Evolutionary conservation across 2,888 invertebrate genomes (phyloP), one percentile per base, ranked within the genome.

Genomic region (Stenurella melanura): DNA sequence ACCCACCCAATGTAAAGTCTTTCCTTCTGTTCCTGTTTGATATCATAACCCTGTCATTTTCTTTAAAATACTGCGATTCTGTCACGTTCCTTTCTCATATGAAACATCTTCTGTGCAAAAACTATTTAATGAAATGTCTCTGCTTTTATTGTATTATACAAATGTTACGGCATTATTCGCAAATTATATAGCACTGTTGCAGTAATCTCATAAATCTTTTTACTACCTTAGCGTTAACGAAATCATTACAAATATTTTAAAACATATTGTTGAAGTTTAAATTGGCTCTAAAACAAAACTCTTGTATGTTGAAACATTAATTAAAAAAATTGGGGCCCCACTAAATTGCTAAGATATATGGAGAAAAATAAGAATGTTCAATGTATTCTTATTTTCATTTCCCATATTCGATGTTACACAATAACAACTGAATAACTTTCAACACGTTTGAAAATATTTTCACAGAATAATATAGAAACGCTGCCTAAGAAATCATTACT

Each of bases 11-110:
- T 69, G 57, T 58, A 57, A 56, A 57, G 57, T 69, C 34, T 69
- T 69, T 56, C 69, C 66, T 71, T 71, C 71, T 71, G 58, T 75
- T 75, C 64, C 63, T 75, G 56, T 75, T 71, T 70, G 71, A 75
- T 75, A 70, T 63, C 69, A 58, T 67, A 71, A 63, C 56, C 57
- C 66, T 21, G 68, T 12, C 21, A 58, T 70, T 71, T 75, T n/a
- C 71, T 71, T 68, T 66, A 64, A 75, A 75, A 75, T 75, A 64
- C 75, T 18, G 56, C 64, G 71, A 68, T 68, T 75, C 71, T 75
- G 71, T 75, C 75, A 75, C 75, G 75, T 75, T 75, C 63, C 30
- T 50, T 63, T 69, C 38, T 12, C 58, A 69, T 69, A 69, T 58
- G 58, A 69, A 57, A 69, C 69, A 18, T 58, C 17, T 17, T 34